A percentile compares a stretch with the other conserved stretches of the same genome.
Conservation (phyloP, 2,797 vertebrate species). For the Lepus oiostolus region DNA sequence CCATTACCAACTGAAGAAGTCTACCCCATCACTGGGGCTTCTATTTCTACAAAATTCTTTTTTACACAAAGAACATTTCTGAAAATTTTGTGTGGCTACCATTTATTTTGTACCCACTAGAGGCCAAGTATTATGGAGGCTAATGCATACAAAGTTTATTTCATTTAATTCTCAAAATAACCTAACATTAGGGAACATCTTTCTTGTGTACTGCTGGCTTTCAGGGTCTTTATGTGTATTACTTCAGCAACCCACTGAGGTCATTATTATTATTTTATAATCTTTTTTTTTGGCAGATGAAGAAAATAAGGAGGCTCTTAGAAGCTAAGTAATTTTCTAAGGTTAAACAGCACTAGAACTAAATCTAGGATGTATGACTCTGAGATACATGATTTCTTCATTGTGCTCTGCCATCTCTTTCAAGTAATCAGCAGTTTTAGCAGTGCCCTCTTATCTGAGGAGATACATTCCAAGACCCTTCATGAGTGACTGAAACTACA, state of each 20-base stretch:
- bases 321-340: background rate
- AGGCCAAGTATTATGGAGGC: background rate
- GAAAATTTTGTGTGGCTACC: background rate
- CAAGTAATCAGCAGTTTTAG: background rate
- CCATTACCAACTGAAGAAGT: background rate
- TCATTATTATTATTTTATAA: background rate
- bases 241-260: background rate
- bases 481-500: background rate
- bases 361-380: background rate
- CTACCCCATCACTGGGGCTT: background rate
- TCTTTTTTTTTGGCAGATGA: background rate
- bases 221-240: background rate
- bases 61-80: background rate
- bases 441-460: background rate
- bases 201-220: background rate
- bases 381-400: background rate
- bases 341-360: background rate
- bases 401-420: background rate
- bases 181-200: background rate
- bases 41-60: background rate
- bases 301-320: background rate
- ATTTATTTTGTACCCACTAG: constrained; percentile 8
- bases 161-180: constrained; percentile 4
- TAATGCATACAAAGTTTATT: background rate
- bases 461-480: background rate